phyloP scores from a whole-genome alignment of 2,797 vertebrate genomes.

The Acanthurus leucopareius region DNA sequence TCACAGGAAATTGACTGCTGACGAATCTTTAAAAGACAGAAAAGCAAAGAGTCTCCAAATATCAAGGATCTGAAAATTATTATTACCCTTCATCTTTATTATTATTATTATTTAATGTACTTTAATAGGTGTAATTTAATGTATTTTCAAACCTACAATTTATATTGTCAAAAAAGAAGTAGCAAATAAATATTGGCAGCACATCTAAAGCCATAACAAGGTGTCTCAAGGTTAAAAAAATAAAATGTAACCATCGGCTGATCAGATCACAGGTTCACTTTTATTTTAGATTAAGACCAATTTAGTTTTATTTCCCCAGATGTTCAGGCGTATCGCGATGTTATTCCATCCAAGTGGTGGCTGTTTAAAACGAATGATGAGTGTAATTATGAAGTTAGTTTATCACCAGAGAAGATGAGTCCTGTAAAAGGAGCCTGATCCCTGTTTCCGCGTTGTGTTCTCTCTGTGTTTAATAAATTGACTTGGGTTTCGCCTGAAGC shows the following conservation, averaged over 20 bases:
- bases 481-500: conserved; percentile 77
- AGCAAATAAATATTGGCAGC: background rate
- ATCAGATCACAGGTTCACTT: background rate
- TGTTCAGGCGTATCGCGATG: background rate
- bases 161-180: background rate
- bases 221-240: background rate
- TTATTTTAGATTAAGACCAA: background rate
- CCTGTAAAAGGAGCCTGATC: conserved; percentile 72
- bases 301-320: background rate
- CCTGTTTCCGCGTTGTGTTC: conserved; percentile 68
- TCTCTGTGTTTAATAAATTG: conserved; percentile 76
- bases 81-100: background rate
- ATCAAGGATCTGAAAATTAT: background rate
- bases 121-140: background rate
- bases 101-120: background rate
- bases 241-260: too few species aligned
- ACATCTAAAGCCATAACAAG: background rate
- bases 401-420: conserved; percentile 61
- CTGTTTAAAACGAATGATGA: conserved; percentile 33
- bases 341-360: background rate
- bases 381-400: conserved; percentile 57
- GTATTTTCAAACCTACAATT: background rate
- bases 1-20: conserved; percentile 4
- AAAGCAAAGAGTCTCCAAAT: background rate
- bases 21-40: background rate